Evolutionary conservation across 2,888 invertebrate species (phyloP).

Genomic region (Microdon myrmicae): DNA sequence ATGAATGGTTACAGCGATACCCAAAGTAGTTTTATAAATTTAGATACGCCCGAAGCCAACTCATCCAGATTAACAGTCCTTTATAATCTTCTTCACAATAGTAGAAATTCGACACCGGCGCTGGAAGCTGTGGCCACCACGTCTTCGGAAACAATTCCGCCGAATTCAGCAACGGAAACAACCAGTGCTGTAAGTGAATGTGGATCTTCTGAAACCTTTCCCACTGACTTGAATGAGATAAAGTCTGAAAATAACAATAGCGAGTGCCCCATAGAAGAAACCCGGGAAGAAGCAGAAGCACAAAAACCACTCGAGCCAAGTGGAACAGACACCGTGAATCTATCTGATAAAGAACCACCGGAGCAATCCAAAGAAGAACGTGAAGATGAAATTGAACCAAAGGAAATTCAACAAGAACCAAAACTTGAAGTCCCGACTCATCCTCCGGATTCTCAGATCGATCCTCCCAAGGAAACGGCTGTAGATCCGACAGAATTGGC

Average conservation of each 20-base stretch:
- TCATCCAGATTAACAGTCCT: slow-evolving; percentile 64
- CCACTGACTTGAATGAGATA: neutral
- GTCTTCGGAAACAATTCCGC: neutral
- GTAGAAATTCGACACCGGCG: slow-evolving; percentile 62
- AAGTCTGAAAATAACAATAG: neutral
- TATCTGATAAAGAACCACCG: slow-evolving; percentile 14
- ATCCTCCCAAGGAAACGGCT: neutral
- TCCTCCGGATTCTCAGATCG: no score
- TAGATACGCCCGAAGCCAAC: slow-evolving; percentile 60
- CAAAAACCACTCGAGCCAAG: neutral
- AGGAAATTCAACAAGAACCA: neutral
- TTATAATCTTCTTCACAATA: slow-evolving; percentile 64
- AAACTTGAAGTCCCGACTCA: neutral
- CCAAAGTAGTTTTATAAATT: slow-evolving; percentile 58
- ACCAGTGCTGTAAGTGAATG: no score
- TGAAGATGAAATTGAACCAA: neutral
- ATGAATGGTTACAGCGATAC: slow-evolving; percentile 32
- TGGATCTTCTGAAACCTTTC: neutral
- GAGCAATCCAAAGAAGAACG: neutral
- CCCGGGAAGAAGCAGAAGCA: neutral
- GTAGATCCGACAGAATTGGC: neutral
- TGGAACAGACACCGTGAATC: slow-evolving; percentile 9
- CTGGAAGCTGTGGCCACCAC: slow-evolving; percentile 57
- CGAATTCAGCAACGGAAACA: no score
- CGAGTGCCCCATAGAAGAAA: neutral